Conservation (phyloP, 2,888 invertebrate genomes). For the Strigamia crassipes region DNA sequence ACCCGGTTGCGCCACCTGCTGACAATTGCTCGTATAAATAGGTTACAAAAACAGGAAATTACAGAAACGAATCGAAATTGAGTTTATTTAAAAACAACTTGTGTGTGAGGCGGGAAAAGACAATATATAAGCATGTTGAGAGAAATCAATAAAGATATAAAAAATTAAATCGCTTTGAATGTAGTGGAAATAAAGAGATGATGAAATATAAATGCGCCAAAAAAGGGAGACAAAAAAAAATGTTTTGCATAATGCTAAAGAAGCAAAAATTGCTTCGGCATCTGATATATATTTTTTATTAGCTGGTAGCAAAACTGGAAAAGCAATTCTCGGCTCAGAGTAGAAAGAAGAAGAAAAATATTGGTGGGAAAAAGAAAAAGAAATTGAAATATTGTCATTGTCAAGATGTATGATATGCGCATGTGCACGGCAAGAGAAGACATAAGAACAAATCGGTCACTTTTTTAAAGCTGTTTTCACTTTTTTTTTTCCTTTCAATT, state of each 20-base stretch:
- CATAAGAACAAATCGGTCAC: background rate
- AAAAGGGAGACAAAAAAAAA: background rate
- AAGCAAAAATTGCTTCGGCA: background rate
- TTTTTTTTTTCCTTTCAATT: background rate
- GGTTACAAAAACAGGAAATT: background rate
- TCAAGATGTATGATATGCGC: slow-evolving; percentile 4
- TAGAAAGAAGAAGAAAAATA: background rate
- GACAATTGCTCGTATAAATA: slow-evolving; percentile 2
- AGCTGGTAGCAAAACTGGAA: background rate
- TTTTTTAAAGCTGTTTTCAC: background rate
- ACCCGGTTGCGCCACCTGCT: background rate
- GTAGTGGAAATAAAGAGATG: slow-evolving; percentile 10
- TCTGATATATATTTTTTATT: background rate
- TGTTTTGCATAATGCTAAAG: background rate
- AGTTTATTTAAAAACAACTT: slow-evolving; percentile 10
- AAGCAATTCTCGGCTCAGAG: background rate
- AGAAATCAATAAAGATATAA: background rate
- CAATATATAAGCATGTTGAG: background rate
- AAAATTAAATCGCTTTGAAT: background rate
- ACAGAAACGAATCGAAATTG: slow-evolving; percentile 4
- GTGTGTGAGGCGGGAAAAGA: background rate
- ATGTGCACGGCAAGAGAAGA: background rate
- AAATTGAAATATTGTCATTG: background rate
- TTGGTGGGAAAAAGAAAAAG: background rate
- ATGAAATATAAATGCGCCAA: background rate